Evolutionary conservation across 2,888 invertebrate genomes (phyloP).

Genomic region (Meteorus colon): DNA sequence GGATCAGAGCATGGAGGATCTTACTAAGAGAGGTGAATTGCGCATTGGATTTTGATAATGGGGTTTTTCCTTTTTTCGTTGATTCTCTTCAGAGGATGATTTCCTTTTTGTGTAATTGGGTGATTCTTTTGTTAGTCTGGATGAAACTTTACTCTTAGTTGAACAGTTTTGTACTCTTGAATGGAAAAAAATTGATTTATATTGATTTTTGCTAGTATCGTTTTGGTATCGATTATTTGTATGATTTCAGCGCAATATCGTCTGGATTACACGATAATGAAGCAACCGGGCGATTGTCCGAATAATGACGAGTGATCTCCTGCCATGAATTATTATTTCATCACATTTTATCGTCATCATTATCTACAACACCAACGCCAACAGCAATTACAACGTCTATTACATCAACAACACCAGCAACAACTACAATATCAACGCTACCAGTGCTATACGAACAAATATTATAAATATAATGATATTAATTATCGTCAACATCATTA

Average conservation of each 20-base stretch:
- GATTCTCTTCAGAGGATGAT: not conserved
- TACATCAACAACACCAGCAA: not conserved
- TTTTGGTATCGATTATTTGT: slow-evolving; percentile 38
- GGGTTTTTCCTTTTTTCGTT: no score
- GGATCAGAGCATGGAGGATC: slow-evolving; percentile 94
- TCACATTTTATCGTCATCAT: slow-evolving; percentile 7
- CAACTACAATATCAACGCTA: not conserved
- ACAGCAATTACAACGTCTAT: not conserved
- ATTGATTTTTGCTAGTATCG: not conserved
- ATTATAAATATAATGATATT: not conserved
- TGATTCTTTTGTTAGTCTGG: no score
- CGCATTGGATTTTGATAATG: no score
- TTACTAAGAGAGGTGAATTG: slow-evolving; percentile 77
- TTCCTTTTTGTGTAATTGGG: no score
- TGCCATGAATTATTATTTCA: slow-evolving; percentile 54
- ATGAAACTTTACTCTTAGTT: no score
- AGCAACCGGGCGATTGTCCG: slow-evolving; percentile 72
- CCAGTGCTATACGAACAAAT: not conserved
- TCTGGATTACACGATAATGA: slow-evolving; percentile 72
- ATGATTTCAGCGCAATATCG: slow-evolving; percentile 73
- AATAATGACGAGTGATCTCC: slow-evolving; percentile 73
- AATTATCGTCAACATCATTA: not conserved
- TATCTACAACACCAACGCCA: not conserved
- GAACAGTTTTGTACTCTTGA: no score
- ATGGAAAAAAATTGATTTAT: no score